Evolutionary conservation across 2,113 vertebrate species (phyloP).

Genomic region (Onychostruthus taczanowskii): DNA sequence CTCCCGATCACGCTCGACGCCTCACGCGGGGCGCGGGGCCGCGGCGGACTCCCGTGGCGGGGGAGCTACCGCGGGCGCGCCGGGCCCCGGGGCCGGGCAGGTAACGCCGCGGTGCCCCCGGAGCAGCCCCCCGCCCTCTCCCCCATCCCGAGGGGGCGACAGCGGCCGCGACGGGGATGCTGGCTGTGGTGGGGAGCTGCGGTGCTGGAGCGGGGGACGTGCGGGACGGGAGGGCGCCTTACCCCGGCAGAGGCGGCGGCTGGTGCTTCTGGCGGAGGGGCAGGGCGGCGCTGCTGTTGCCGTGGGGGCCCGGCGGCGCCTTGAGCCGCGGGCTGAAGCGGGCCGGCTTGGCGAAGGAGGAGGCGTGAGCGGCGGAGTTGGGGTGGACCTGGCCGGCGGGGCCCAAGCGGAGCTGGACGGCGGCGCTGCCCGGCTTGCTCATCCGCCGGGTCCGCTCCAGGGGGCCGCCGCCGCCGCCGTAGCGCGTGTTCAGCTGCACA

Average conservation of each 20-base stretch:
- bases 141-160: background rate
- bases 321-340: constrained; percentile 44
- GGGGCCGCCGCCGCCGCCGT: constrained; percentile 65
- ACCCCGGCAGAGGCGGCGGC: constrained; percentile 73
- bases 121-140: too few species aligned
- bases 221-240: constrained; percentile 44
- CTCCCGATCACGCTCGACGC: background rate
- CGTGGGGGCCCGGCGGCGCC: background rate
- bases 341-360: constrained; percentile 68
- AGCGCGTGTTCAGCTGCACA: constrained; percentile 77
- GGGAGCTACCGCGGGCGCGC: background rate
- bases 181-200: background rate
- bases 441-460: constrained; percentile 86
- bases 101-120: background rate
- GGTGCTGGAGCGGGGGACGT: background rate
- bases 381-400: constrained; percentile 64
- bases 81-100: background rate
- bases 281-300: constrained; percentile 45
- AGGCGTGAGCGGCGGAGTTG: constrained; percentile 50
- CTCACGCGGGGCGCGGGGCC: background rate
- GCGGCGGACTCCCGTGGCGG: background rate
- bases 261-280: constrained; percentile 74
- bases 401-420: constrained; percentile 60
- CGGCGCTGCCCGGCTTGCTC: constrained; percentile 65
- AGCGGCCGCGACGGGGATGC: background rate